These are phyloP conservation scores for Danaus plexippus DNA, from an alignment of 1,140 invertebrate species.

Conservation along the genomic window DNA sequence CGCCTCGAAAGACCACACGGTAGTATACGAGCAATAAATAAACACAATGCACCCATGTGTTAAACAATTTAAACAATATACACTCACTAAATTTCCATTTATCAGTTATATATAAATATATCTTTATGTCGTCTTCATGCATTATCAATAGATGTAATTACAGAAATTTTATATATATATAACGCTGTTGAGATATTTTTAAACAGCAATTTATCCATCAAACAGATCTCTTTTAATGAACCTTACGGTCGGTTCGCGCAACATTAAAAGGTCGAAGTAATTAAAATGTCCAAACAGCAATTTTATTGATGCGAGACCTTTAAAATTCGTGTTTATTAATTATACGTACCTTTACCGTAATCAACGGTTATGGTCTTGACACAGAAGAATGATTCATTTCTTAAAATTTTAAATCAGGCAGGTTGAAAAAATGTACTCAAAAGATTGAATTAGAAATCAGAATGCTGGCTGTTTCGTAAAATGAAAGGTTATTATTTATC, in stretches of 20 bases:
- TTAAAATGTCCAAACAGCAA: slow-evolving; percentile 49
- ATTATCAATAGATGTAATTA: slow-evolving; percentile 2
- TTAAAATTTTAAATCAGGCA: slow-evolving; percentile 1
- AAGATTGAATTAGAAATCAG: too few species aligned
- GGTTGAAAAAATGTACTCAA: too few species aligned
- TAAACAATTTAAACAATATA: slow-evolving; percentile 17
- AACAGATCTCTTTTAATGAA: slow-evolving; percentile 49
- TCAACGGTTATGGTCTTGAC: slow-evolving; percentile 15
- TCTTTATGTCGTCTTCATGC: slow-evolving; percentile 2
- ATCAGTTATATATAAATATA: too few species aligned
- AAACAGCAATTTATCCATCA: slow-evolving; percentile 35
- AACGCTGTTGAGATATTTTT: slow-evolving; percentile 21
- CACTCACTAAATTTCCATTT: too few species aligned
- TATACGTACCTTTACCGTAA: slow-evolving; percentile 19
- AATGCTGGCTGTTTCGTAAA: too few species aligned
- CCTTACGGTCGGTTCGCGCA: slow-evolving; percentile 37
- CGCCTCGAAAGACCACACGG: slow-evolving; percentile 57
- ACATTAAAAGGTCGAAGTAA: slow-evolving; percentile 59
- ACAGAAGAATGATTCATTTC: slow-evolving; percentile 19
- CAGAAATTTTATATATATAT: slow-evolving; percentile 2
- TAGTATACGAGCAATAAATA: slow-evolving; percentile 54
- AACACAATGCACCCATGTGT: slow-evolving; percentile 33
- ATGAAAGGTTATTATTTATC: too few species aligned
- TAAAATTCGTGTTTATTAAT: slow-evolving; percentile 29
- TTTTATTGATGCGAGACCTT: slow-evolving; percentile 30